A percentile compares a stretch with the other conserved stretches of the same genome.
These are phyloP conservation scores for Lepetodrilus schrolli DNA, from an alignment of 2,888 invertebrate genomes.

Conservation along the genomic window DNA sequence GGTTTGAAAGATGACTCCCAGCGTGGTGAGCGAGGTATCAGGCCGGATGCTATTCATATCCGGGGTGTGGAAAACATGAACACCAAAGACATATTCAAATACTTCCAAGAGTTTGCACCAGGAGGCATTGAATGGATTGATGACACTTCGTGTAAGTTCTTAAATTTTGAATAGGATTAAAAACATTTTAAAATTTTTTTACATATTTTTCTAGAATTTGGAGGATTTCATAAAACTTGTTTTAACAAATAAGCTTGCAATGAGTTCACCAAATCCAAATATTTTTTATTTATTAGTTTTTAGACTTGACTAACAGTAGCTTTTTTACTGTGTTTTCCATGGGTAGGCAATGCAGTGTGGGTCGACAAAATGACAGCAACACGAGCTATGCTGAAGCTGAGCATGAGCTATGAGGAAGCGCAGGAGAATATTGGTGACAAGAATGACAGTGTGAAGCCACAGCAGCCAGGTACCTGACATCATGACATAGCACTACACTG, in stretches of 20 bases:
- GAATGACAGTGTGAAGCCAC: no score
- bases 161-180: no score
- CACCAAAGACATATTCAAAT: conserved; percentile 86
- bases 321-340: no score
- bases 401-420: conserved; percentile 74
- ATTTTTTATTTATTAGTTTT: neutral
- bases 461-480: no score
- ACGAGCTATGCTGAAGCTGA: conserved; percentile 79
- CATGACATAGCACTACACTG: no score
- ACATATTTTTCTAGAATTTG: no score
- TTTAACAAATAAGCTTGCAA: no score
- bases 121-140: conserved; percentile 87
- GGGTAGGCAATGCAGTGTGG: conserved; percentile 82
- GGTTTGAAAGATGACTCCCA: conserved; percentile 73
- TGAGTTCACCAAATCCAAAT: neutral
- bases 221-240: no score
- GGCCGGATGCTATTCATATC: conserved; percentile 83
- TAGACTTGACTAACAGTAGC: no score
- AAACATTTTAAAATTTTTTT: no score
- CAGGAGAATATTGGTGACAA: conserved; percentile 23
- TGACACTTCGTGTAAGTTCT: conserved; percentile 83
- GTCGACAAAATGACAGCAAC: conserved; percentile 79
- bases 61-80: conserved; percentile 85
- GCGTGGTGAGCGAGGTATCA: conserved; percentile 65
- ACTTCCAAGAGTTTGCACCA: conserved; percentile 86